Evolutionary conservation across 2,797 vertebrate genomes (phyloP).

Genomic region (Cirrhinus molitorella): DNA sequence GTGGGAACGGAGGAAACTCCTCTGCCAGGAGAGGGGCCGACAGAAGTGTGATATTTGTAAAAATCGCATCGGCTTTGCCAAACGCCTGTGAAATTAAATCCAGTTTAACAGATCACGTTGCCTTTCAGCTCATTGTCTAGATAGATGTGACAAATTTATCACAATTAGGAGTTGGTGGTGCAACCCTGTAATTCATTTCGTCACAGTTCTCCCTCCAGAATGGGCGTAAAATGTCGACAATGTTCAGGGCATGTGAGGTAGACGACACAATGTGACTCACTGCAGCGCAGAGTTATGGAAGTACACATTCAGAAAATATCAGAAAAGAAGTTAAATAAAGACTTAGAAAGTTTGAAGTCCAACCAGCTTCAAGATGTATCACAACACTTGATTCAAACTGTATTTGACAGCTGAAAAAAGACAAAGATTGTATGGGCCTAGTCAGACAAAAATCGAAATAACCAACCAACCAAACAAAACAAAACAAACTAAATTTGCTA

Average conservation of each 20-base stretch:
- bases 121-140: conserved; percentile 35
- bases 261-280: neutral
- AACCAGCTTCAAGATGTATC: neutral
- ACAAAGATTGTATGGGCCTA: neutral
- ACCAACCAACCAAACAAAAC: too few relatives aligned
- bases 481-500: too few relatives aligned
- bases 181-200: conserved; percentile 23
- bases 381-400: neutral
- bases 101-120: conserved; percentile 41
- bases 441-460: neutral
- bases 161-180: conserved; percentile 41
- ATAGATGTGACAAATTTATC: conserved; percentile 46
- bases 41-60: conserved; percentile 36
- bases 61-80: conserved; percentile 28
- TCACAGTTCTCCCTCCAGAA: conserved; percentile 28
- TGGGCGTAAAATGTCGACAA: neutral
- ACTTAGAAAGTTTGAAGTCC: neutral
- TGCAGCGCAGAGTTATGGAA: neutral
- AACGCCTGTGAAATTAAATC: conserved; percentile 48
- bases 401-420: neutral
- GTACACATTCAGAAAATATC: neutral
- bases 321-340: too few relatives aligned
- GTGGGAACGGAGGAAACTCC: conserved; percentile 19
- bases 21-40: conserved; percentile 17
- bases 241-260: neutral